Evolutionary conservation across 2,888 invertebrate genomes (phyloP).

Genomic region (Xanthia togata): DNA sequence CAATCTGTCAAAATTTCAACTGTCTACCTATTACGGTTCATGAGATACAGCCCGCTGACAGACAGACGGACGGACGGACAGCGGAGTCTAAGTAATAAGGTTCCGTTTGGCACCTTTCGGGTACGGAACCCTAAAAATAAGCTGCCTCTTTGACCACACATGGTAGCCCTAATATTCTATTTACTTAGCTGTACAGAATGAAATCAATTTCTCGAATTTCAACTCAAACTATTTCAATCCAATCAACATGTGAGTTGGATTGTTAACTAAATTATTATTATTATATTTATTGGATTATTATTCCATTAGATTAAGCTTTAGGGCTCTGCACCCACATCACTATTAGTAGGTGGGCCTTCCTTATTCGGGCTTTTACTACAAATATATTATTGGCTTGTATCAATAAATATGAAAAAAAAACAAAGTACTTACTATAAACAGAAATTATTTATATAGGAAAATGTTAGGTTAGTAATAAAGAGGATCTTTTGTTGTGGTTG

Average conservation of each 20-base stretch:
- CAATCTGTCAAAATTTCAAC: too few species aligned
- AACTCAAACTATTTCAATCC: too few species aligned
- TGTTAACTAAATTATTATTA: too few species aligned
- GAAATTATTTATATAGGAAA: background rate
- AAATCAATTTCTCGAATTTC: background rate
- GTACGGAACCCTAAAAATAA: too few species aligned
- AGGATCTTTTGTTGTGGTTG: background rate
- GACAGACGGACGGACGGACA: too few species aligned
- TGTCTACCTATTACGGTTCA: too few species aligned
- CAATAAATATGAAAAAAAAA: constrained; percentile 7
- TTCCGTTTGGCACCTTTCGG: too few species aligned
- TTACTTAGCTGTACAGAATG: background rate
- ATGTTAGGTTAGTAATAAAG: constrained; percentile 12
- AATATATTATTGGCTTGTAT: background rate
- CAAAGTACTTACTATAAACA: background rate
- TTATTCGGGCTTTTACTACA: too few species aligned
- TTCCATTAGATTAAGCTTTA: background rate
- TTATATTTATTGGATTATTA: too few species aligned
- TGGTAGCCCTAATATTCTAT: background rate
- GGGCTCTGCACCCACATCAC: background rate
- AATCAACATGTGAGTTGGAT: too few species aligned
- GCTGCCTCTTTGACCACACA: background rate
- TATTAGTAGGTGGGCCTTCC: background rate
- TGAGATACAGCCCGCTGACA: too few species aligned
- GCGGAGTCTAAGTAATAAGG: too few species aligned